These are phyloP conservation scores for Danio aesculapii DNA, from an alignment of 2,797 vertebrate genomes.

Conservation along the genomic window DNA sequence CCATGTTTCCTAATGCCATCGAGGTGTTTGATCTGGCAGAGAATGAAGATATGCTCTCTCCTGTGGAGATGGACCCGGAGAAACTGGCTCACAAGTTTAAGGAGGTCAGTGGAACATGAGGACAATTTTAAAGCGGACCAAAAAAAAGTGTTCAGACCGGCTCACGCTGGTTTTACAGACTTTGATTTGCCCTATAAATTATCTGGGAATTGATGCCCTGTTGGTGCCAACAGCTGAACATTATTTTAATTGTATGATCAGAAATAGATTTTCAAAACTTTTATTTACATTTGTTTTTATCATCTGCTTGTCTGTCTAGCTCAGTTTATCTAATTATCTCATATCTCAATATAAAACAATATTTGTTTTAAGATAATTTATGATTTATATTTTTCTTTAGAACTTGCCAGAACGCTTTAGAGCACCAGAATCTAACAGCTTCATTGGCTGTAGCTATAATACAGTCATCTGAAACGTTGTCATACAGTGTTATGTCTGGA, in stretches of 20 bases:
- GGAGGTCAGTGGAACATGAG: constrained; percentile 79
- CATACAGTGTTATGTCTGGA: too few relatives aligned
- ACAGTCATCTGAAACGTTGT: too few relatives aligned
- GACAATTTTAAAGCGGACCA: neutral
- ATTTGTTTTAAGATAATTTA: too few relatives aligned
- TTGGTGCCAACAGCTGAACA: neutral
- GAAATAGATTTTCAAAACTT: neutral
- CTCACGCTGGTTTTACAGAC: neutral
- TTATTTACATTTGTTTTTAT: too few relatives aligned
- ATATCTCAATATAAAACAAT: too few relatives aligned
- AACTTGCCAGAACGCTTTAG: too few relatives aligned
- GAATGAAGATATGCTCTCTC: constrained; percentile 91
- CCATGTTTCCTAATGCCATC: constrained; percentile 92
- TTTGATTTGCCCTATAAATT: neutral
- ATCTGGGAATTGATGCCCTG: neutral
- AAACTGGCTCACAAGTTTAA: constrained; percentile 97
- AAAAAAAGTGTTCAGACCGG: neutral
- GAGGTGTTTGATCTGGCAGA: constrained; percentile 96
- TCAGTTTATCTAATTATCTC: too few relatives aligned
- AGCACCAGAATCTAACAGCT: too few relatives aligned
- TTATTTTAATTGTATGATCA: neutral
- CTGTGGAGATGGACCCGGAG: constrained; percentile 94
- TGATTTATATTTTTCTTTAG: too few relatives aligned
- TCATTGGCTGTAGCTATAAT: too few relatives aligned
- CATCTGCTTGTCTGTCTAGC: neutral